Evolutionary conservation across 2,888 invertebrate species (phyloP).

Genomic region (Steinernema scapterisci): DNA sequence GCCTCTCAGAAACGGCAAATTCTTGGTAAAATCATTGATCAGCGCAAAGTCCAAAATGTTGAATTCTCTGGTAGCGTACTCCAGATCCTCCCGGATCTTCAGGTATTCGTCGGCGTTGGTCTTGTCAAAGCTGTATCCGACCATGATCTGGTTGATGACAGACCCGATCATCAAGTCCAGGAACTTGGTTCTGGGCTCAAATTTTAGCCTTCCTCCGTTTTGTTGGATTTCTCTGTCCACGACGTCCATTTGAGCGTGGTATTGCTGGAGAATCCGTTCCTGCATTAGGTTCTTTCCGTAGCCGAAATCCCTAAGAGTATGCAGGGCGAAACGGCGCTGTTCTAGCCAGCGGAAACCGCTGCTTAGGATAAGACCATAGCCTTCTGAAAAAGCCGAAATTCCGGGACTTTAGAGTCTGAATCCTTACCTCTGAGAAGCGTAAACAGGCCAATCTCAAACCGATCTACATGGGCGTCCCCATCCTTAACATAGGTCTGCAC

Average conservation of each 20-base stretch:
- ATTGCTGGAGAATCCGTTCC: not conserved
- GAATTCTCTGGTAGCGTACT: not conserved
- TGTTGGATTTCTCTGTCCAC: not conserved
- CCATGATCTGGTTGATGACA: not conserved
- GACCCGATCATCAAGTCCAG: not conserved
- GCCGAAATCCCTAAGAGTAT: not conserved
- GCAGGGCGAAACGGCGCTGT: slow-evolving; percentile 17
- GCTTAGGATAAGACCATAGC: not conserved
- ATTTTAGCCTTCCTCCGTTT: not conserved
- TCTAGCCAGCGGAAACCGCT: not conserved
- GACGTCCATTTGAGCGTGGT: not conserved
- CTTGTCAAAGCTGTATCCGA: slow-evolving; percentile 24
- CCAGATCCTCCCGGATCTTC: not conserved
- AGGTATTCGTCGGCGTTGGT: slow-evolving; percentile 1
- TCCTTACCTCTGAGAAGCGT: not conserved
- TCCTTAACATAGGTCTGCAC: slow-evolving; percentile 21
- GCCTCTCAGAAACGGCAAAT: not conserved
- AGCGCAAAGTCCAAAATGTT: not conserved
- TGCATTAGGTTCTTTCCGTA: slow-evolving; percentile 20
- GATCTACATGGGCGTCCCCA: not conserved
- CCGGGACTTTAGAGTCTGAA: not conserved
- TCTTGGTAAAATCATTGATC: slow-evolving; percentile 2
- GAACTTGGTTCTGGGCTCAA: not conserved
- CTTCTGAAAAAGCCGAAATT: not conserved
- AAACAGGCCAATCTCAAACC: not conserved